A percentile compares a stretch with the other conserved stretches of the same genome.
Conservation (phyloP, 2,797 vertebrate genomes). For the Myripristis murdjan region DNA sequence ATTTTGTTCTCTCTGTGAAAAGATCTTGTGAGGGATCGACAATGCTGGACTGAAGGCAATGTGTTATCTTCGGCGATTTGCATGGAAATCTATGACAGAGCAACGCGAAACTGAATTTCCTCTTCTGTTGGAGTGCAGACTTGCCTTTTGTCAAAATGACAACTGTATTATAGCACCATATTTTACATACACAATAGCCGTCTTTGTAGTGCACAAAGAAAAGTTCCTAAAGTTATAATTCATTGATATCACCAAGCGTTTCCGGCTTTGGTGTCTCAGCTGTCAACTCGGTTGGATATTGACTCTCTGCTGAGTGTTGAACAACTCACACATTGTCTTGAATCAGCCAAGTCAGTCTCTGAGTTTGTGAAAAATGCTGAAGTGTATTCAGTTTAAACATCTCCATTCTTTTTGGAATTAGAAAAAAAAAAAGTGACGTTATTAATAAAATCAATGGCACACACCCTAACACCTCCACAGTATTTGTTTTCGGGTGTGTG, state of each 20-base stretch:
- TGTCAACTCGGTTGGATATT: slow-evolving; percentile 72
- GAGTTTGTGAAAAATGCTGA: slow-evolving; percentile 7
- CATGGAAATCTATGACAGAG: slow-evolving; percentile 45
- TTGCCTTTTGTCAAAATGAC: slow-evolving; percentile 76
- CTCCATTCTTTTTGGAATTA: slow-evolving; percentile 25
- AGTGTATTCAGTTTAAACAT: slow-evolving; percentile 19
- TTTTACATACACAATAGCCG: slow-evolving; percentile 68
- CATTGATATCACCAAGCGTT: slow-evolving; percentile 56
- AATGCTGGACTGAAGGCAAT: slow-evolving; percentile 54
- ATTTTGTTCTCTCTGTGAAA: slow-evolving; percentile 34
- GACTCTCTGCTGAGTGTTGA: slow-evolving; percentile 39
- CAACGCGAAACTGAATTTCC: slow-evolving; percentile 57
- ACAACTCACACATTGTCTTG: slow-evolving; percentile 50
- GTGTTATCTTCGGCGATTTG: slow-evolving; percentile 57
- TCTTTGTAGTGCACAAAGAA: slow-evolving; percentile 72
- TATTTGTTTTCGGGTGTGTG: slow-evolving; percentile 25
- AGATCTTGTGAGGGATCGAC: too few relatives aligned
- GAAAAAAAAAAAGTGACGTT: slow-evolving; percentile 40
- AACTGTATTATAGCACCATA: slow-evolving; percentile 66
- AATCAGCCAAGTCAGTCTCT: slow-evolving; percentile 43
- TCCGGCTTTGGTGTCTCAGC: slow-evolving; percentile 62
- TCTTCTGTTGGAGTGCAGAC: slow-evolving; percentile 52
- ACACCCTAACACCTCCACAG: slow-evolving; percentile 42
- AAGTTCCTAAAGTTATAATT: slow-evolving; percentile 67
- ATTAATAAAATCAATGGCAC: slow-evolving; percentile 47